A percentile compares a stretch with the other conserved stretches of the same genome.
Conservation (phyloP, 92 coral and sea anemone genomes). For the Anthopleura xanthogrammica region DNA sequence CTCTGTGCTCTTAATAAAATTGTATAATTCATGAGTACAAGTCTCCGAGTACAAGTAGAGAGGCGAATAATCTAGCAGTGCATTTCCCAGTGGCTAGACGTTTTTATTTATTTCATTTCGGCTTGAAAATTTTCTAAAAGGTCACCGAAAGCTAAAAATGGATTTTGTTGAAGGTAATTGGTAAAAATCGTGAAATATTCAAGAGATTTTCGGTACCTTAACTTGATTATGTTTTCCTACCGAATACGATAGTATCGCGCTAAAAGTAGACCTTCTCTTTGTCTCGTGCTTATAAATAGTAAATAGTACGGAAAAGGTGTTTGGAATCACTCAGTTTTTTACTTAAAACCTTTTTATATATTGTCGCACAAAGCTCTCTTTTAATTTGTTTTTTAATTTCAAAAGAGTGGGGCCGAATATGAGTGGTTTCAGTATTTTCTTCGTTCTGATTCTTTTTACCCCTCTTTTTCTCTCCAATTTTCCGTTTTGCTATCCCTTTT, state of each 20-base stretch:
- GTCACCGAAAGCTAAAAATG: background rate
- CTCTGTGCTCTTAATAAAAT: background rate
- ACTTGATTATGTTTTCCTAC: background rate
- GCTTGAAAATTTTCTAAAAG: background rate
- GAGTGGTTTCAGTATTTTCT: background rate
- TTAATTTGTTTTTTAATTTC: background rate
- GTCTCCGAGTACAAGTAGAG: background rate
- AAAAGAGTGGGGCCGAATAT: background rate
- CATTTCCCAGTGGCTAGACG: background rate
- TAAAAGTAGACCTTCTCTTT: background rate
- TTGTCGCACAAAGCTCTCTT: background rate
- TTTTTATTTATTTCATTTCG: background rate
- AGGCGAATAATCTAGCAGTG: background rate
- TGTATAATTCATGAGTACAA: background rate
- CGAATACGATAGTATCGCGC: background rate
- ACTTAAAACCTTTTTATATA: too few relatives aligned
- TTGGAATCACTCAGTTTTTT: background rate
- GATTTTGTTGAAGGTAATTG: background rate
- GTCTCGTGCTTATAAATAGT: background rate
- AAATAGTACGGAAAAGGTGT: background rate
- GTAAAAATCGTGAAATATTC: constrained; percentile 4
- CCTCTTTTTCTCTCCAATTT: background rate
- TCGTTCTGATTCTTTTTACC: background rate
- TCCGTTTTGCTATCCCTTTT: too few relatives aligned
- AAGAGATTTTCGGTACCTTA: background rate